phyloP scores from a whole-genome alignment of 1,140 invertebrate species.

The Drosophila pandora region DNA sequence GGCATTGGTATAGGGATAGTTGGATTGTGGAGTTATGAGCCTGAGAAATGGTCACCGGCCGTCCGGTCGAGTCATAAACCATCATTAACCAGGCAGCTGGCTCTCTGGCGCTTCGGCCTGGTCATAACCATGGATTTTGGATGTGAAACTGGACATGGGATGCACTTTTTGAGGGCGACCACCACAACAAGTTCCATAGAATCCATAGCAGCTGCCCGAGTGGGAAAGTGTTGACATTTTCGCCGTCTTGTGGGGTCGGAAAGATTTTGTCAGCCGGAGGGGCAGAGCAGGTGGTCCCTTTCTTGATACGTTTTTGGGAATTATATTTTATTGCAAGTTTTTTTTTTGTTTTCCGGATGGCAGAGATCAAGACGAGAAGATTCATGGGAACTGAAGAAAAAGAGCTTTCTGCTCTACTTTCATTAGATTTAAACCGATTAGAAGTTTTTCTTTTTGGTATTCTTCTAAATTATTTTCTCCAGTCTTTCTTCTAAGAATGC shows the following conservation, averaged over 20 bases:
- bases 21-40: conserved; percentile 57
- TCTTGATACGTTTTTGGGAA: conserved; percentile 55
- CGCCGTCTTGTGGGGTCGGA: conserved; percentile 64
- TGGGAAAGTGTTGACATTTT: conserved; percentile 68
- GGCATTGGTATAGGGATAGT: background rate
- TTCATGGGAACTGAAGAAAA: conserved; percentile 6
- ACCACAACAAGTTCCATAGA: conserved; percentile 66
- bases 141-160: conserved; percentile 25
- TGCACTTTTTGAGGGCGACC: conserved; percentile 45
- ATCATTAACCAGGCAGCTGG: conserved; percentile 67
- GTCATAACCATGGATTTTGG: conserved; percentile 20
- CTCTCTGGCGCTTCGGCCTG: conserved; percentile 30
- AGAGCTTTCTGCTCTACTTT: conserved; percentile 57
- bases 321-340: conserved; percentile 67
- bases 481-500: conserved; percentile 1
- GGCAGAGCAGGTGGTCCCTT: conserved; percentile 39
- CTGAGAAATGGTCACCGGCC: conserved; percentile 60
- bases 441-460: background rate
- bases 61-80: conserved; percentile 60
- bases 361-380: conserved; percentile 22
- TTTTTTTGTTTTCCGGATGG: conserved; percentile 5
- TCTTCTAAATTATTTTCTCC: background rate
- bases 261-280: background rate
- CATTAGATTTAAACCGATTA: conserved; percentile 58
- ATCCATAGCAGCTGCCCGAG: conserved; percentile 55